A percentile compares a stretch with the other conserved stretches of the same genome.
Conservation (phyloP, 2,113 vertebrate genomes). For the Heterochromis multidens region DNA sequence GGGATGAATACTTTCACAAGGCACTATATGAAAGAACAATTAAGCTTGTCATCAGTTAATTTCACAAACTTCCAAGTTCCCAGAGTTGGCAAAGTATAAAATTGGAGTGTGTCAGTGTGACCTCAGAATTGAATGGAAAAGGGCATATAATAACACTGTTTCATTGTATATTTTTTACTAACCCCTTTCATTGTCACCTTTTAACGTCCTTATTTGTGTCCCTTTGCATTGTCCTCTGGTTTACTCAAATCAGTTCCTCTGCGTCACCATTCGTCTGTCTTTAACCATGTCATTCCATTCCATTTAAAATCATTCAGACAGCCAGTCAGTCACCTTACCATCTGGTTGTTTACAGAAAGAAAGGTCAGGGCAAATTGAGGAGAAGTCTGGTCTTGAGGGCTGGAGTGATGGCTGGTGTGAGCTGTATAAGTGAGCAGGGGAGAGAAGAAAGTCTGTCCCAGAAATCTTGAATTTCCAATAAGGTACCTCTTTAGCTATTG, state of each 20-base stretch:
- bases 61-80: neutral
- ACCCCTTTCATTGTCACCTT: neutral
- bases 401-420: slow-evolving; percentile 1
- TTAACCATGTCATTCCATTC: neutral
- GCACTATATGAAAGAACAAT: neutral
- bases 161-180: neutral
- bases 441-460: neutral
- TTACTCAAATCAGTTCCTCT: neutral
- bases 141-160: no score
- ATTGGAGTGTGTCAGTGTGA: neutral
- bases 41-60: neutral
- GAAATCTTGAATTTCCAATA: neutral
- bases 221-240: neutral
- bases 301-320: slow-evolving; percentile 10
- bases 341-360: slow-evolving; percentile 26
- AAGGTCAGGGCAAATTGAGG: slow-evolving; percentile 43
- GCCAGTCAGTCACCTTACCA: slow-evolving; percentile 18
- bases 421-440: neutral
- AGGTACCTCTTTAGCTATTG: neutral
- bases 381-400: slow-evolving; percentile 33
- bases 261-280: neutral
- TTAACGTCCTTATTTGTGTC: neutral
- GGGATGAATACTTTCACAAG: no score
- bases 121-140: neutral
- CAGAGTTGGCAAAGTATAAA: neutral